Percentiles rank a stretch among this genome's conserved stretches.
phyloP scores from a whole-genome alignment of 2,797 vertebrate genomes.

The Nothura maculosa region DNA sequence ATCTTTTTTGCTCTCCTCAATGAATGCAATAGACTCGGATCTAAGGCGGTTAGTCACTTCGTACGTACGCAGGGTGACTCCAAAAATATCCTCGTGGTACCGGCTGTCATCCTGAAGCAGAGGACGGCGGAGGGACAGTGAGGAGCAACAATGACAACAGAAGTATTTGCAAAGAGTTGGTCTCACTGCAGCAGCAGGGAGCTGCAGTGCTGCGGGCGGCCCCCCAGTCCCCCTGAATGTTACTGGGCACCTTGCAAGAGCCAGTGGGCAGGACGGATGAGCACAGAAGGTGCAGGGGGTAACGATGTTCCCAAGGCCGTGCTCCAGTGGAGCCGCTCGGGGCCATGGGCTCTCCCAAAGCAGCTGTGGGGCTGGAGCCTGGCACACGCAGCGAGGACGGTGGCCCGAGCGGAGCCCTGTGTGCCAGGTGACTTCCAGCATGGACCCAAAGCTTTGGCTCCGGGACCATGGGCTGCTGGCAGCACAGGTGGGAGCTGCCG shows the following conservation, averaged over 20 bases:
- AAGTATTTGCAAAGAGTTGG: neutral
- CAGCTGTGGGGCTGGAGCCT: neutral
- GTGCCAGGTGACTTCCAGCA: neutral
- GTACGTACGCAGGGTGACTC: slow-evolving; percentile 96
- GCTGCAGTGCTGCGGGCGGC: neutral
- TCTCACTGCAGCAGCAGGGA: neutral
- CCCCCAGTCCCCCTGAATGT: fast-evolving
- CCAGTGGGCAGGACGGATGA: neutral
- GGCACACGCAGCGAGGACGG: fast-evolving
- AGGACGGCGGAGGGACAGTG: neutral
- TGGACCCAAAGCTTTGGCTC: neutral
- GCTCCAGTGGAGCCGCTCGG: fast-evolving
- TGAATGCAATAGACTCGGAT: slow-evolving; percentile 98
- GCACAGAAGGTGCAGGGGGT: neutral
- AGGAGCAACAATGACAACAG: too few relatives aligned
- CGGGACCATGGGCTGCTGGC: too few relatives aligned
- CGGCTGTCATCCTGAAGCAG: slow-evolving; percentile 92
- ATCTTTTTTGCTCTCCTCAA: slow-evolving; percentile 97
- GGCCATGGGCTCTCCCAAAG: fast-evolving
- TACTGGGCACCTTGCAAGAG: fast-evolving
- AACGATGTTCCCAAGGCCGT: neutral
- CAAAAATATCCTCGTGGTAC: slow-evolving; percentile 98
- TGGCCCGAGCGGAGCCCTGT: neutral
- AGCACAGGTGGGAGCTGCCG: fast-evolving
- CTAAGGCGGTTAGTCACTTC: slow-evolving; percentile 98